phyloP scores from a whole-genome alignment of 2,888 invertebrate genomes.

The Coelinius sp. region DNA sequence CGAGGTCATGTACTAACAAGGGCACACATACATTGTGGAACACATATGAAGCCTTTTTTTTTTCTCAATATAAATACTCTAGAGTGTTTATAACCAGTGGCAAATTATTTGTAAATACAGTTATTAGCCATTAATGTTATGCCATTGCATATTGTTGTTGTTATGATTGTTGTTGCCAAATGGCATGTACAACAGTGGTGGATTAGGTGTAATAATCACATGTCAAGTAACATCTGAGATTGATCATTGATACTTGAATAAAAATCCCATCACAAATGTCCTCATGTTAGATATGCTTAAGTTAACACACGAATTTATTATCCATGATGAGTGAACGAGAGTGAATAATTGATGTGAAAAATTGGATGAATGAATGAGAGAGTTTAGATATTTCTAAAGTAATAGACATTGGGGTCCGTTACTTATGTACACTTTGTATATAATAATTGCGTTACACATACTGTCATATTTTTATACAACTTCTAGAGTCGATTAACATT shows the following conservation, averaged over 20 bases:
- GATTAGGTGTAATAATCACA: neutral
- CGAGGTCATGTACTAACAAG: slow-evolving; percentile 87
- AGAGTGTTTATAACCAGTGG: slow-evolving; percentile 8
- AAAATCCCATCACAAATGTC: neutral
- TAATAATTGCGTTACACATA: slow-evolving; percentile 53
- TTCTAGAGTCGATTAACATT: slow-evolving; percentile 43
- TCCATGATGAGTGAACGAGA: neutral
- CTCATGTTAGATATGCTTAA: neutral
- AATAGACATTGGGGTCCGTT: slow-evolving; percentile 39
- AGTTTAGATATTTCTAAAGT: slow-evolving; percentile 10
- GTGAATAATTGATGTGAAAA: neutral
- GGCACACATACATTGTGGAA: slow-evolving; percentile 13
- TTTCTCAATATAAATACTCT: slow-evolving; percentile 7
- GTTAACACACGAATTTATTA: neutral
- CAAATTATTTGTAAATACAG: slow-evolving; percentile 48
- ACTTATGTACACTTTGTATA: slow-evolving; percentile 63
- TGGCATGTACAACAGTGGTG: neutral
- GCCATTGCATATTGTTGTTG: slow-evolving; percentile 45
- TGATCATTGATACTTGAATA: neutral
- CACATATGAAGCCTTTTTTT: slow-evolving; percentile 18
- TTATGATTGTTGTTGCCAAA: slow-evolving; percentile 50
- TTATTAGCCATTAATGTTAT: slow-evolving; percentile 50
- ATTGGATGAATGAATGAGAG: neutral
- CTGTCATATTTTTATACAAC: slow-evolving; percentile 70
- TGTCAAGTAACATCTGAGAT: neutral